phyloP scores from a whole-genome alignment of 2,113 vertebrate species.

The Hyaena hyaena region DNA sequence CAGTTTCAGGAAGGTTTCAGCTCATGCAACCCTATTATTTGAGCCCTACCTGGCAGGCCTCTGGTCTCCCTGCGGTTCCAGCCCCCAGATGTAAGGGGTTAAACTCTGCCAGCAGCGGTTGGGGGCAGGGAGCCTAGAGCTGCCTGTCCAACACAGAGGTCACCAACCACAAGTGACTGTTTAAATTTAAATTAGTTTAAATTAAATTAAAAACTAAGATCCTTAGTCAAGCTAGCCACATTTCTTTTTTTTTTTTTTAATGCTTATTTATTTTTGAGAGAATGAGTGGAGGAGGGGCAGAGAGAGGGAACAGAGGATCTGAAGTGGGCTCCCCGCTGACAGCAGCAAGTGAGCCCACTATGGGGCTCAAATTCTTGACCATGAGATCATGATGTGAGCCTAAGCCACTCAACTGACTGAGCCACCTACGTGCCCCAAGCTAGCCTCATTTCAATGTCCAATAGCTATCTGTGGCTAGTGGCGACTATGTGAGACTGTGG shows the following conservation, averaged over 20 bases:
- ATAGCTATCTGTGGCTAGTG: background rate
- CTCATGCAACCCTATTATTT: background rate
- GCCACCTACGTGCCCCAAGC: background rate
- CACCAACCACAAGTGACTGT: background rate
- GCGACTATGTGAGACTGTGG: background rate
- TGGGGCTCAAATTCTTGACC: too few species aligned
- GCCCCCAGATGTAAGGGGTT: background rate
- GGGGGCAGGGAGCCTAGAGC: background rate
- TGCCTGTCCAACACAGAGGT: background rate
- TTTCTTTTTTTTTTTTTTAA: background rate
- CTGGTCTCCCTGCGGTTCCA: background rate
- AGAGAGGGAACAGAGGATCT: too few species aligned
- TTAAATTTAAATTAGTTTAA: slow-evolving; percentile 1
- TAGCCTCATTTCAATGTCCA: background rate
- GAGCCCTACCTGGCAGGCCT: background rate
- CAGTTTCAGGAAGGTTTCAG: background rate
- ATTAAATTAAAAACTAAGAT: slow-evolving; percentile 40
- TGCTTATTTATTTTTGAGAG: too few species aligned
- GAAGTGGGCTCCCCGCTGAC: too few species aligned
- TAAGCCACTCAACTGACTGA: too few species aligned
- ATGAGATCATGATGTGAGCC: too few species aligned
- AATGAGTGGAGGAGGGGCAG: too few species aligned
- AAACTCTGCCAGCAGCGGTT: background rate
- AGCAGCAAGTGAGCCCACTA: too few species aligned
- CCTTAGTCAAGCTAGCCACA: background rate